phyloP scores from a whole-genome alignment of 2,797 vertebrate genomes.

The Pachyuromys duprasi region DNA sequence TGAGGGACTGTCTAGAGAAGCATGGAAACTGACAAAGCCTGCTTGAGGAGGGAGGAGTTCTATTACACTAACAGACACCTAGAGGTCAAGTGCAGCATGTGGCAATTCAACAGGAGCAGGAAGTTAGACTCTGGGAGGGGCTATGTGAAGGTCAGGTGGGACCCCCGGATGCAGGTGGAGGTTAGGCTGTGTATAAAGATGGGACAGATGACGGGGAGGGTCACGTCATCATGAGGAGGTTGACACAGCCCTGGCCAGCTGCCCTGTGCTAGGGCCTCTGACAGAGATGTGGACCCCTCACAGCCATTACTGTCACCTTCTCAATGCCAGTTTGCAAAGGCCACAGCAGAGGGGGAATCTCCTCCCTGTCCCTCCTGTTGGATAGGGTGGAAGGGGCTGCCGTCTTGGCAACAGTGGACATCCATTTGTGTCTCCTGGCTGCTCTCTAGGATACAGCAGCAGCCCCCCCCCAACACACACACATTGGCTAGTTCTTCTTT shows the following conservation, averaged over 20 bases:
- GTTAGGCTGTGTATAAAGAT: not conserved
- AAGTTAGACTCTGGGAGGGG: not conserved
- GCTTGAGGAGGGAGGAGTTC: not conserved
- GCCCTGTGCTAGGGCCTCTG: not conserved
- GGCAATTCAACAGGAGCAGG: not conserved
- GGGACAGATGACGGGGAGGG: not conserved
- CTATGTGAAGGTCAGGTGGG: no score
- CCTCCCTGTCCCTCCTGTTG: not conserved
- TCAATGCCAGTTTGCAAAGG: not conserved
- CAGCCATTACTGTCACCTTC: rapidly evolving
- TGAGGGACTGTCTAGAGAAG: not conserved
- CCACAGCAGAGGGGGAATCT: not conserved
- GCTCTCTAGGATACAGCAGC: not conserved
- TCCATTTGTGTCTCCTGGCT: rapidly evolving
- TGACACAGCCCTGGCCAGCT: not conserved
- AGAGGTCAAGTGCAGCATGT: not conserved
- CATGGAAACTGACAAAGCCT: not conserved
- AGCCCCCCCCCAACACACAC: no score
- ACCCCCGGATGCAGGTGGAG: not conserved
- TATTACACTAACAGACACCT: rapidly evolving
- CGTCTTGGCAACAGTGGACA: not conserved
- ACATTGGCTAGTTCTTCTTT: not conserved
- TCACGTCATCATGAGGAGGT: not conserved
- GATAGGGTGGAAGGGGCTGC: not conserved
- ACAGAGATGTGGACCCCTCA: no score